Conservation (phyloP, 2,797 vertebrate species). For the Pangasius djambal region DNA sequence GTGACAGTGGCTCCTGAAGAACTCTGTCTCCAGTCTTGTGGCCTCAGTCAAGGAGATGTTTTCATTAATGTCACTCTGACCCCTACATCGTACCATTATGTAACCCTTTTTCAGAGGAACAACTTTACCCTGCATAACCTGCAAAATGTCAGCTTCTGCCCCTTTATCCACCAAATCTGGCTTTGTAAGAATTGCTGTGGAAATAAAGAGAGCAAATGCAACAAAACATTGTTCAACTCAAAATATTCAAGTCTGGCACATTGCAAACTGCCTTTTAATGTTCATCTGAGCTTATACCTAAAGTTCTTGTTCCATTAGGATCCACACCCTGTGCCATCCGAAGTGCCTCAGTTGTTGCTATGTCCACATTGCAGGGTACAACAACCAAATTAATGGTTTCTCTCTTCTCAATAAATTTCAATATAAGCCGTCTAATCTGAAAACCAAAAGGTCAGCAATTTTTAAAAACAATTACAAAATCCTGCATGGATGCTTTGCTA, state of each 20-base stretch:
- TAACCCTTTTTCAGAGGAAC: slow-evolving; percentile 80
- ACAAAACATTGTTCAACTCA: not conserved
- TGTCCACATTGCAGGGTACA: slow-evolving; percentile 83
- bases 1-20: slow-evolving; percentile 75
- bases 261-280: not conserved
- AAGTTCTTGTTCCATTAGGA: slow-evolving; percentile 77
- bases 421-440: slow-evolving; percentile 77
- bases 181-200: slow-evolving; percentile 77
- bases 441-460: not conserved
- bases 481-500: not conserved
- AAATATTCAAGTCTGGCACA: not conserved
- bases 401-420: slow-evolving; percentile 68
- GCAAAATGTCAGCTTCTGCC: slow-evolving; percentile 68
- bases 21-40: slow-evolving; percentile 71
- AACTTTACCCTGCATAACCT: slow-evolving; percentile 69
- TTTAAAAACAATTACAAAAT: not conserved
- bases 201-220: slow-evolving; percentile 15
- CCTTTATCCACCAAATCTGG: slow-evolving; percentile 81
- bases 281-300: slow-evolving; percentile 68
- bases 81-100: slow-evolving; percentile 80
- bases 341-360: slow-evolving; percentile 83
- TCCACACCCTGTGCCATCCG: slow-evolving; percentile 83
- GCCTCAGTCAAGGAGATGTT: slow-evolving; percentile 68
- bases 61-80: slow-evolving; percentile 78
- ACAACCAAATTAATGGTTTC: slow-evolving; percentile 83